Conservation (phyloP, 2,113 vertebrate species). For the Microtus ochrogaster region DNA sequence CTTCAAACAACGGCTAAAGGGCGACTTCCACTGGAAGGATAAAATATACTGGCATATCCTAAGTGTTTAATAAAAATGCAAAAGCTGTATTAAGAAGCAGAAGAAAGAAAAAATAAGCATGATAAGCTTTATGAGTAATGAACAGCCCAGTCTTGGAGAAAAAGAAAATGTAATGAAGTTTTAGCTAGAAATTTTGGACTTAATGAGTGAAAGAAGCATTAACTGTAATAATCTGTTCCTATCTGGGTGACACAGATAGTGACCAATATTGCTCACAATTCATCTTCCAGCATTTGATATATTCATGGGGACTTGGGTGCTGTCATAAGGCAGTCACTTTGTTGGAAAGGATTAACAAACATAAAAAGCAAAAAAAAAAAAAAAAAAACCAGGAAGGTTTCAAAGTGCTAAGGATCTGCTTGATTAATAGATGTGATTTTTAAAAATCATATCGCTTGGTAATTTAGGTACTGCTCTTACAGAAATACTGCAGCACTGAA, state of each 20-base stretch:
- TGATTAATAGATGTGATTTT: background rate
- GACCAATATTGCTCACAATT: slow-evolving; percentile 38
- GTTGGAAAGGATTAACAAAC: slow-evolving; percentile 60
- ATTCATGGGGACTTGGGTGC: background rate
- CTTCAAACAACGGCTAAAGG: slow-evolving; percentile 51
- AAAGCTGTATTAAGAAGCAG: slow-evolving; percentile 69
- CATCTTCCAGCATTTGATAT: background rate
- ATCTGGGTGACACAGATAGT: background rate
- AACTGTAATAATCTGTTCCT: slow-evolving; percentile 22
- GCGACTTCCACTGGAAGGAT: slow-evolving; percentile 43
- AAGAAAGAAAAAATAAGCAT: slow-evolving; percentile 43
- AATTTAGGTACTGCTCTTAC: slow-evolving; percentile 41
- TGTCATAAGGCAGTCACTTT: slow-evolving; percentile 51
- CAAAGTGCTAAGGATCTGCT: slow-evolving; percentile 41
- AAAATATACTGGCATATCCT: slow-evolving; percentile 30
- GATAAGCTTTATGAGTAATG: slow-evolving; percentile 57
- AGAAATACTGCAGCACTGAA: slow-evolving; percentile 30
- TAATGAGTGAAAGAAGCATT: slow-evolving; percentile 52
- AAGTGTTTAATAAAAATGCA: slow-evolving; percentile 60
- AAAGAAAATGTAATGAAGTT: slow-evolving; percentile 58
- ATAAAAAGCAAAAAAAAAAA: background rate
- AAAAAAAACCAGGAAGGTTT: background rate
- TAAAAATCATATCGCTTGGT: slow-evolving; percentile 28
- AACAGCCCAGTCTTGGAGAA: slow-evolving; percentile 51
- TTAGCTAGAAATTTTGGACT: slow-evolving; percentile 69